Conservation (phyloP, 2,888 invertebrate species). For the Ferdinandea cuprea region DNA sequence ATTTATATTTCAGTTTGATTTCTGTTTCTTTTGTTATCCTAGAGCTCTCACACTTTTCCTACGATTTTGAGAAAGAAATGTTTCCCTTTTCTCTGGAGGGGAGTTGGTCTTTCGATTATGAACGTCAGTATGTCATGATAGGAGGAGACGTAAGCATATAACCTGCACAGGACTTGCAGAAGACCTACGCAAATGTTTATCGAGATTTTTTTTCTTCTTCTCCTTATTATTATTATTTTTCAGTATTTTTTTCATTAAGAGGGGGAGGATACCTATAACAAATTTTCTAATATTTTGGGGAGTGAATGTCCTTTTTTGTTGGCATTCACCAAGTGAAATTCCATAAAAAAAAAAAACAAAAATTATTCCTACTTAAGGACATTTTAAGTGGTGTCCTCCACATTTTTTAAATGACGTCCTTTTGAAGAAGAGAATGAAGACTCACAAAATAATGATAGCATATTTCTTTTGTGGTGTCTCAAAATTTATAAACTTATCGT, state of each 20-base stretch:
- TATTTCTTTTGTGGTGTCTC: slow-evolving; percentile 14
- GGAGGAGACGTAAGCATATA: neutral
- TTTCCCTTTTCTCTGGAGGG: neutral
- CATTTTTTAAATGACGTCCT: neutral
- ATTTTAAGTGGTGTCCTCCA: slow-evolving; percentile 3
- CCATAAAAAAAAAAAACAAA: slow-evolving; percentile 8
- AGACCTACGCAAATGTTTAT: slow-evolving; percentile 44
- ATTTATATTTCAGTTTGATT: slow-evolving; percentile 68
- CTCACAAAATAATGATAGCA: slow-evolving; percentile 15
- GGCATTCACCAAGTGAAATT: slow-evolving; percentile 1
- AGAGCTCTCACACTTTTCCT: neutral
- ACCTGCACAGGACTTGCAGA: slow-evolving; percentile 17
- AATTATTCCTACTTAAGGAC: neutral
- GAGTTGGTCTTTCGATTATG: slow-evolving; percentile 23
- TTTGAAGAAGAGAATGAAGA: neutral
- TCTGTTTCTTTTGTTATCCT: slow-evolving; percentile 21
- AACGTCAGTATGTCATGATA: neutral
- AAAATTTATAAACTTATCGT: neutral
- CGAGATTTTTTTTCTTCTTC: slow-evolving; percentile 39
- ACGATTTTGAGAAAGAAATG: neutral
- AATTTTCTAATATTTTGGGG: too few relatives aligned
- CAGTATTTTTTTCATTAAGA: neutral
- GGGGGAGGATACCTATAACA: too few relatives aligned
- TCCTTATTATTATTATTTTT: slow-evolving; percentile 17
- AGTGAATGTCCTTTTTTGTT: slow-evolving; percentile 52